phyloP scores from a whole-genome alignment of 2,797 vertebrate genomes.

The Salarias fasciatus region DNA sequence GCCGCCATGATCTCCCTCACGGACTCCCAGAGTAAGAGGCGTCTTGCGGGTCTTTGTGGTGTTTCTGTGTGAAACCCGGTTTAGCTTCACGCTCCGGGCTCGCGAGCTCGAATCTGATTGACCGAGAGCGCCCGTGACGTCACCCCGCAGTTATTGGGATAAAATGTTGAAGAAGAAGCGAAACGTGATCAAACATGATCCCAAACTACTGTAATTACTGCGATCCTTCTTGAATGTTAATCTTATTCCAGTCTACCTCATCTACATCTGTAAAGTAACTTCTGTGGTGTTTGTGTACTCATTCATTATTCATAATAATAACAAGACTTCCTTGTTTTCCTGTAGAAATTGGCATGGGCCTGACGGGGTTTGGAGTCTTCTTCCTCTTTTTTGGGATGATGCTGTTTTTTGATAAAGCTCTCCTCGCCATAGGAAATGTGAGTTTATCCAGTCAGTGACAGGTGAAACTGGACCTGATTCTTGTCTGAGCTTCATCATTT shows the following conservation, averaged over 20 bases:
- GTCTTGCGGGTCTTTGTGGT: neutral
- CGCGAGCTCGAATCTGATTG: slow-evolving; percentile 55
- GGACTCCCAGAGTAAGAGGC: slow-evolving; percentile 77
- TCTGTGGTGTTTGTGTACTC: too few relatives aligned
- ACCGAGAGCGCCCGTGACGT: slow-evolving; percentile 27
- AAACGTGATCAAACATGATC: too few relatives aligned
- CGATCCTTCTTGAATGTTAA: too few relatives aligned
- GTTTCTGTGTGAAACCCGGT: slow-evolving; percentile 15
- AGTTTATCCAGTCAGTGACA: slow-evolving; percentile 25
- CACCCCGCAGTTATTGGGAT: neutral
- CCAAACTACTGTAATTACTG: too few relatives aligned
- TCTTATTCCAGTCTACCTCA: too few relatives aligned
- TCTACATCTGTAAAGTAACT: too few relatives aligned
- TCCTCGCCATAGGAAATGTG: slow-evolving; percentile 69
- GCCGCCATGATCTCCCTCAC: slow-evolving; percentile 76
- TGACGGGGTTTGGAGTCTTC: slow-evolving; percentile 77
- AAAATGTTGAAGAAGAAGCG: neutral
- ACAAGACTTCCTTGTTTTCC: neutral
- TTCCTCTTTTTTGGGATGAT: slow-evolving; percentile 73
- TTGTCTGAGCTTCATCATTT: too few relatives aligned
- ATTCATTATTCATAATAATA: too few relatives aligned
- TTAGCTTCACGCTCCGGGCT: slow-evolving; percentile 45
- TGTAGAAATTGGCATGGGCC: slow-evolving; percentile 78
- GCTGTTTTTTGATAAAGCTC: slow-evolving; percentile 77
- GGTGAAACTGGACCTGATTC: neutral